phyloP scores from a whole-genome alignment of 2,113 vertebrate genomes.

The Triplophysa dalaica region DNA sequence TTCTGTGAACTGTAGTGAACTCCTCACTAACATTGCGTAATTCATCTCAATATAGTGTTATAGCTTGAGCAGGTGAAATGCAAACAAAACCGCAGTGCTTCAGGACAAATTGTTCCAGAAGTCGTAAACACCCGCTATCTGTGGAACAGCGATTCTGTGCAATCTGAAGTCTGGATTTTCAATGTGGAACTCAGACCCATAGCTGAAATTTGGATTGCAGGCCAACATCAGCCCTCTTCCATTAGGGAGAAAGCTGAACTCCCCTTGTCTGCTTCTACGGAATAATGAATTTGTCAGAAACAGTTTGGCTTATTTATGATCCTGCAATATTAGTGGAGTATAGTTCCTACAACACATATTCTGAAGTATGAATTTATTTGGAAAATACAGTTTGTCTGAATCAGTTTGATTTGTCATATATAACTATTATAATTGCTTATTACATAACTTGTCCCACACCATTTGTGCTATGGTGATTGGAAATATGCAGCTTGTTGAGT shows the following conservation, averaged over 20 bases:
- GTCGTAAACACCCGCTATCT: constrained; percentile 35
- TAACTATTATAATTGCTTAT: too few species aligned
- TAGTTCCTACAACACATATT: background rate
- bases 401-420: background rate
- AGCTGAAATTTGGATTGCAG: constrained; percentile 23
- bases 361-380: background rate
- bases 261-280: constrained; percentile 28
- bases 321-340: constrained; percentile 21
- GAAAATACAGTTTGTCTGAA: background rate
- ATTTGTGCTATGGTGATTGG: too few species aligned
- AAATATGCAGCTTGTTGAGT: too few species aligned
- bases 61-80: constrained; percentile 23
- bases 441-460: too few species aligned
- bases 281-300: constrained; percentile 30
- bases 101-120: constrained; percentile 24
- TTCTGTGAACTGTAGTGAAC: constrained; percentile 32
- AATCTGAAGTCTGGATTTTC: constrained; percentile 20
- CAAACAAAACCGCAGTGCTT: constrained; percentile 6
- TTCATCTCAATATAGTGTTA: background rate
- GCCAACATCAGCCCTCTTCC: constrained; percentile 33
- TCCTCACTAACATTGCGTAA: constrained; percentile 18
- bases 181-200: constrained; percentile 29
- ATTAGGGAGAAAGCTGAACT: constrained; percentile 11
- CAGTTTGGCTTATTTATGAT: constrained; percentile 37
- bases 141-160: background rate